Conservation (phyloP, 2,797 vertebrate genomes). For the Gobionotothen gibberifrons region DNA sequence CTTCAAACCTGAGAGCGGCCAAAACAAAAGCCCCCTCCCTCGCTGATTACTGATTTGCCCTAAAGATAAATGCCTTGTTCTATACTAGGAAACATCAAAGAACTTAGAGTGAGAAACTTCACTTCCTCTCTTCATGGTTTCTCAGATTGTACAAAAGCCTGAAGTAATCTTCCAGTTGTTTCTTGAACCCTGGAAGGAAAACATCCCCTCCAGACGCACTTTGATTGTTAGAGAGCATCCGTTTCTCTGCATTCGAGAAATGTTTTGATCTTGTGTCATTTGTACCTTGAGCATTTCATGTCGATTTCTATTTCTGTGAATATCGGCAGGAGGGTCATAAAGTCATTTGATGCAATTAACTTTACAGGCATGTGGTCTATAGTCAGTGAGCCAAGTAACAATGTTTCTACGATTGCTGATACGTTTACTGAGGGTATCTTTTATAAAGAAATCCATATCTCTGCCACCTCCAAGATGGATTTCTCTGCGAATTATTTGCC, state of each 20-base stretch:
- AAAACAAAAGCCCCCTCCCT: constrained; percentile 39
- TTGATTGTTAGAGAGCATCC: constrained; percentile 1
- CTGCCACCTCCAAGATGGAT: background rate
- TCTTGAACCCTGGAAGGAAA: constrained; percentile 23
- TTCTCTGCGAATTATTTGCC: background rate
- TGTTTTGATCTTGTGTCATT: constrained; percentile 29
- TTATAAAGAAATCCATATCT: constrained; percentile 13
- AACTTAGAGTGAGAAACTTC: constrained; percentile 21
- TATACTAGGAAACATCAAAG: constrained; percentile 60
- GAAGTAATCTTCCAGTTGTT: constrained; percentile 31
- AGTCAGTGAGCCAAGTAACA: background rate
- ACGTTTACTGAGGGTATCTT: background rate
- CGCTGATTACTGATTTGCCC: constrained; percentile 38
- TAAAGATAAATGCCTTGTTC: constrained; percentile 43
- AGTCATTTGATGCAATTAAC: constrained; percentile 32
- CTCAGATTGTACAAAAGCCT: constrained; percentile 4
- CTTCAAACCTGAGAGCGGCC: constrained; percentile 22
- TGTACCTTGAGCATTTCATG: background rate
- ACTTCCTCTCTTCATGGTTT: constrained; percentile 35
- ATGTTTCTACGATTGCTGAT: background rate
- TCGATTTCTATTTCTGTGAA: background rate
- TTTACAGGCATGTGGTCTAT: background rate
- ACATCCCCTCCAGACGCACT: constrained; percentile 19
- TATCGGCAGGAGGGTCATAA: constrained; percentile 9
- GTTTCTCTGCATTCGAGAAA: constrained; percentile 3